phyloP scores from a whole-genome alignment of 2,113 vertebrate genomes.

The Callipepla californica region DNA sequence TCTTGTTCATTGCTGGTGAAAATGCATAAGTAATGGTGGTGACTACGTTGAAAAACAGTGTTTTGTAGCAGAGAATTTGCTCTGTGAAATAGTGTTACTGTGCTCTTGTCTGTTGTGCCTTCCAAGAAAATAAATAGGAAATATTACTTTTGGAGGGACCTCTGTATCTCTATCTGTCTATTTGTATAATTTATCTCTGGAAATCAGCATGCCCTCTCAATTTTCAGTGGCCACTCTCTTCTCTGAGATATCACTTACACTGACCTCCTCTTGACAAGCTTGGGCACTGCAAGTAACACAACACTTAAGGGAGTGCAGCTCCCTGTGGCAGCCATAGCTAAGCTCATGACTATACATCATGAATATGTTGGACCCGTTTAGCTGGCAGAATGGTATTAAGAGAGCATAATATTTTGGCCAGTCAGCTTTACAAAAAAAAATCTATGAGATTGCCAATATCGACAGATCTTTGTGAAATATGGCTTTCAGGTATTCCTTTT shows the following conservation, averaged over 20 bases:
- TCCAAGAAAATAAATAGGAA: neutral
- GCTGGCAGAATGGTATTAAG: neutral
- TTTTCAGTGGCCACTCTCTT: neutral
- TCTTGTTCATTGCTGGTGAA: too few species aligned
- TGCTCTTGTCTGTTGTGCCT: neutral
- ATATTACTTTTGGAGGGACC: neutral
- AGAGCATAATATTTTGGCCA: neutral
- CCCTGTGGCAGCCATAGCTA: constrained; percentile 30
- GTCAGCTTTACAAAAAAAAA: neutral
- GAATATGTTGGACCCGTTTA: constrained; percentile 2
- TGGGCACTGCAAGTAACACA: neutral
- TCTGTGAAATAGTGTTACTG: too few species aligned
- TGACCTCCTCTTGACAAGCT: constrained; percentile 11
- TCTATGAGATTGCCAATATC: neutral
- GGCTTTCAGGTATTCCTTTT: neutral
- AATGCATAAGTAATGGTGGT: too few species aligned
- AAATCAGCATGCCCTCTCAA: neutral
- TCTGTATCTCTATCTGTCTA: too few species aligned
- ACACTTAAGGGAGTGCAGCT: neutral
- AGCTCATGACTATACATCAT: neutral
- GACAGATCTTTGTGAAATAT: neutral
- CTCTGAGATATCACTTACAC: neutral
- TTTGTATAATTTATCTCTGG: neutral
- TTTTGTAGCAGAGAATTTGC: too few species aligned
- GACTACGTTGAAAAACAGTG: too few species aligned